A percentile compares a stretch with the other conserved stretches of the same genome.
Evolutionary conservation across 2,797 vertebrate genomes (phyloP).

Genomic region (Danio jaintianensis): DNA sequence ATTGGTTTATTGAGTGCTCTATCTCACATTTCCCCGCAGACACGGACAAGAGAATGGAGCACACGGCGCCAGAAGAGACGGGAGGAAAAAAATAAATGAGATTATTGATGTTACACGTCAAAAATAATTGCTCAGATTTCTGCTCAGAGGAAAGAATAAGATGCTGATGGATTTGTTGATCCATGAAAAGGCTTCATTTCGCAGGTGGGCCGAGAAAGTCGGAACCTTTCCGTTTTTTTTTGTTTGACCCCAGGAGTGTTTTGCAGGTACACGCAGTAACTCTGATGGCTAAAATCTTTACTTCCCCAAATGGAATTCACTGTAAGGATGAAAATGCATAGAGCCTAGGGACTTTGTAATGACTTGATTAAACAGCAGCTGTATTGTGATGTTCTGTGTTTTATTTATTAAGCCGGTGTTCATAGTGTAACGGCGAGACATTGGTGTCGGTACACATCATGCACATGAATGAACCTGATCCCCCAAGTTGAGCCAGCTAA

Average conservation of each 20-base stretch:
- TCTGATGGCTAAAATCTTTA: slow-evolving; percentile 52
- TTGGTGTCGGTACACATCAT: slow-evolving; percentile 15
- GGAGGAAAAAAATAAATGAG: slow-evolving; percentile 78
- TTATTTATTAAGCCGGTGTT: slow-evolving; percentile 15
- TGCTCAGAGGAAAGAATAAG: slow-evolving; percentile 80
- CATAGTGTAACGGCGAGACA: slow-evolving; percentile 20
- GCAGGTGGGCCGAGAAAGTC: slow-evolving; percentile 67
- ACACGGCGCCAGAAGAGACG: slow-evolving; percentile 52
- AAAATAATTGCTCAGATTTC: slow-evolving; percentile 89
- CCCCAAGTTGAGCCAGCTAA: slow-evolving; percentile 1
- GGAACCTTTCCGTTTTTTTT: slow-evolving; percentile 32
- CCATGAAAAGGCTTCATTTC: slow-evolving; percentile 73
- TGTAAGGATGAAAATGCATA: slow-evolving; percentile 1
- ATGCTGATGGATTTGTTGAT: slow-evolving; percentile 76
- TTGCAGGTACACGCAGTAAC: slow-evolving; percentile 35
- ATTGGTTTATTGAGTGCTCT: slow-evolving; percentile 87
- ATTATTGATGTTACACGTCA: slow-evolving; percentile 88
- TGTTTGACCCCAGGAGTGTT: slow-evolving; percentile 66
- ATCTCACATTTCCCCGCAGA: slow-evolving; percentile 83
- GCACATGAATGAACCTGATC: slow-evolving; percentile 35
- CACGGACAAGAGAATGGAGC: slow-evolving; percentile 76
- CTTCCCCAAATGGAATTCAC: slow-evolving; percentile 18
- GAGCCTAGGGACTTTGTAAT: slow-evolving; percentile 20
- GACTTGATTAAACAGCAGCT: slow-evolving; percentile 30
- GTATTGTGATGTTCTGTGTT: slow-evolving; percentile 11